Evolutionary conservation across 2,888 invertebrate genomes (phyloP).

Genomic region (Malacosoma neustria): DNA sequence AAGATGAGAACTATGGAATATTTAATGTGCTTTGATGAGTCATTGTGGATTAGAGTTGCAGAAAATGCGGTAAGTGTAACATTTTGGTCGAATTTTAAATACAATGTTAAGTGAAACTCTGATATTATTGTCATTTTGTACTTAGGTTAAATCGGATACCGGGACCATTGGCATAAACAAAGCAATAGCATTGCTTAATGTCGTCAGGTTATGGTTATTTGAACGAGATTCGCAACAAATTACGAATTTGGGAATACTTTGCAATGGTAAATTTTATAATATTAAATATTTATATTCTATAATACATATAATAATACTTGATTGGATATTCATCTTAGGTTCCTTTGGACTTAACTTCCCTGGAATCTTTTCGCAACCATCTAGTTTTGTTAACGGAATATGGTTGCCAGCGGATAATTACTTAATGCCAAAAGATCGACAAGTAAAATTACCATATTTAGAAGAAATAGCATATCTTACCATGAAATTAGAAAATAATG

Average conservation of each 20-base stretch:
- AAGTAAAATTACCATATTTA: slow-evolving; percentile 45
- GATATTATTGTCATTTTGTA: slow-evolving; percentile 10
- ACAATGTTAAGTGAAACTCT: too few species aligned
- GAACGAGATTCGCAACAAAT: slow-evolving; percentile 45
- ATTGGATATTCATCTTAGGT: slow-evolving; percentile 46
- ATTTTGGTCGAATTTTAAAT: too few species aligned
- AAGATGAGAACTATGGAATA: slow-evolving; percentile 73
- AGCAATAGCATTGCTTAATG: slow-evolving; percentile 50
- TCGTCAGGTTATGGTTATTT: slow-evolving; percentile 68
- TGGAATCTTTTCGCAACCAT: slow-evolving; percentile 75
- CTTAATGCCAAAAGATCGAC: slow-evolving; percentile 42
- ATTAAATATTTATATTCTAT: too few species aligned
- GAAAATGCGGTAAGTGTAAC: slow-evolving; percentile 46
- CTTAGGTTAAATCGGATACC: slow-evolving; percentile 22
- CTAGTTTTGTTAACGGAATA: slow-evolving; percentile 41
- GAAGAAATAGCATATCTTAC: slow-evolving; percentile 37
- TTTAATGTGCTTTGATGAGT: slow-evolving; percentile 51
- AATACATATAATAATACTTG: too few species aligned
- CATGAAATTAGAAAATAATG: slow-evolving; percentile 29
- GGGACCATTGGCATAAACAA: slow-evolving; percentile 29
- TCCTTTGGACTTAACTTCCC: slow-evolving; percentile 68
- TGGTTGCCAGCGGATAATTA: slow-evolving; percentile 61
- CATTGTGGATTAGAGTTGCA: slow-evolving; percentile 41
- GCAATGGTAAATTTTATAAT: slow-evolving; percentile 52
- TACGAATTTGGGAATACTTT: slow-evolving; percentile 68